These are phyloP conservation scores for Caenorhabditis sp. DNA, from an alignment of 2,888 invertebrate species.

Conservation along the genomic window DNA sequence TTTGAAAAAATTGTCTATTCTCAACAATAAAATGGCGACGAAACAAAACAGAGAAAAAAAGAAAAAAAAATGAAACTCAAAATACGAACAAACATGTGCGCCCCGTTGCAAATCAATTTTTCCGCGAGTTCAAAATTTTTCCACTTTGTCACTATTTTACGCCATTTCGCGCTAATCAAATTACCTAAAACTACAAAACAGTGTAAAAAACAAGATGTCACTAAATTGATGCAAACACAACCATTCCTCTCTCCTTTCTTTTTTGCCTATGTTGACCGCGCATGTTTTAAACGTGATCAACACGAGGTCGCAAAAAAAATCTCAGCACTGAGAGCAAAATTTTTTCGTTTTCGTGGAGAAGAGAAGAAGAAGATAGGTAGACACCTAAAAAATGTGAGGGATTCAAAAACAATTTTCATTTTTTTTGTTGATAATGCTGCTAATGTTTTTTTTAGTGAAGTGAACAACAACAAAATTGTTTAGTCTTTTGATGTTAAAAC, in stretches of 20 bases:
- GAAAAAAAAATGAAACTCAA: too few relatives aligned
- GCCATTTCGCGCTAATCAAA: background rate
- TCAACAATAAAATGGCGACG: too few relatives aligned
- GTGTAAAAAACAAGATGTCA: background rate
- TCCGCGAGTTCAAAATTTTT: background rate
- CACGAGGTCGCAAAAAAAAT: background rate
- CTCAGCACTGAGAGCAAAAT: background rate
- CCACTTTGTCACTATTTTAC: background rate
- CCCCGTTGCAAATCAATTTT: too few relatives aligned
- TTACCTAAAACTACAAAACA: background rate
- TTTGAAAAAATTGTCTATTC: too few relatives aligned
- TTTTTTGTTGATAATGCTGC: background rate
- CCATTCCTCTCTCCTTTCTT: background rate
- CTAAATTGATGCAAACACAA: background rate
- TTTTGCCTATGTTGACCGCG: background rate
- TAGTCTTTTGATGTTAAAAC: slow-evolving; percentile 19
- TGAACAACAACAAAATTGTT: background rate
- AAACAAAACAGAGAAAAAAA: too few relatives aligned
- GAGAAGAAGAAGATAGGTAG: background rate
- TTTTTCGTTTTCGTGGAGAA: background rate
- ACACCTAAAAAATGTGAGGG: background rate
- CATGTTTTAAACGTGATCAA: background rate
- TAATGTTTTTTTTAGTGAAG: background rate
- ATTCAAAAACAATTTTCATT: background rate
- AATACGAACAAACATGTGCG: too few relatives aligned